Base-by-base conservation (phyloP, 2,888 invertebrate genomes). In the Frankliniella fusca region DNA sequence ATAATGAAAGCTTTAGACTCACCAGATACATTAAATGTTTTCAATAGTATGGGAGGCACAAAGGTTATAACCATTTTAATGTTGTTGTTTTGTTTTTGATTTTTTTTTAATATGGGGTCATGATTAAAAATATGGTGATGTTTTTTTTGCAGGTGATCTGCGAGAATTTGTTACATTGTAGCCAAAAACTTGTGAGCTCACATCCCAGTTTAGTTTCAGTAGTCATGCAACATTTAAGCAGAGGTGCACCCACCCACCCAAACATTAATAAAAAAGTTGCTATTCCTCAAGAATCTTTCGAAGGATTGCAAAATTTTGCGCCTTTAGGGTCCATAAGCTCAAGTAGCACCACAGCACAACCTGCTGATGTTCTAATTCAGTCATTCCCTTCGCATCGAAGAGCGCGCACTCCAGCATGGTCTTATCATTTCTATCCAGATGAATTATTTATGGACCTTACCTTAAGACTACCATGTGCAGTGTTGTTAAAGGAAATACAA, bases 341-440 rank as follows among this genome's bases (percentile, higher is more conserved):
- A 86, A 92, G 93, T 85, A 95, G 94, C 88, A 94, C 95, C 3
- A 95, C 95, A 7, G 95, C 96, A 11, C 96, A 96, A 87, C 93
- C 96, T 0, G 95, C 97, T 0, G 96, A 97, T 88, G 94, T 96
- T 83, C 90, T 98, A 65, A 94, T 98, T 84, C 94, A 95, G 87
- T 92, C 94, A 81, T 92, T 93, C 1, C 93, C 95, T 0, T 94
- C 96, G 5, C 94, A 95, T 86, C 91, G 96, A 79, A 90, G 97
- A 76, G 95, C 96, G 38, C 91, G 97, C 83, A 94, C 95, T 1
- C 95, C 97, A 8, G 94, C 97, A n/a, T 98, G 97, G 97, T 94
- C 95, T 50, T 97, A 97, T 89, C 96, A 97, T 90, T 98, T 97
- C 90, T 97, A 96, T 89, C 95, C 95, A 50, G 93, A 93, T 85